Evolutionary conservation across 2,113 vertebrate species (phyloP).

Genomic region (Narcine bancroftii): DNA sequence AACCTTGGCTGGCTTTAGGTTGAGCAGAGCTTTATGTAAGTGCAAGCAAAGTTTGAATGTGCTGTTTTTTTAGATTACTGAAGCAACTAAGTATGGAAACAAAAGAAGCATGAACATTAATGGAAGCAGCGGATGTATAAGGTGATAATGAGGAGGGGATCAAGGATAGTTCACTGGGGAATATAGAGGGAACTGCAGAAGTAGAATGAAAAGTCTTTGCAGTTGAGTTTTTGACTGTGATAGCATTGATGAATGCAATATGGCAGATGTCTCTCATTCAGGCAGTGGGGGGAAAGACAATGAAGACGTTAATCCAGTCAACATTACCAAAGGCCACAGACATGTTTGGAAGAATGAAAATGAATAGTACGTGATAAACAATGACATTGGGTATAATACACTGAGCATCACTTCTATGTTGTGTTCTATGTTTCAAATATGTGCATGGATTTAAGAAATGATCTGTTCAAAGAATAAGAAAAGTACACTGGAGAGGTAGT

Average conservation of each 20-base stretch:
- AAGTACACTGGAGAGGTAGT: neutral
- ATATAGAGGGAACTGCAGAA: neutral
- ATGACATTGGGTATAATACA: neutral
- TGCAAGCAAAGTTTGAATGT: neutral
- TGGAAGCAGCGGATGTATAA: too few relatives aligned
- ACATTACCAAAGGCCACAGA: neutral
- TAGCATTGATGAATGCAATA: neutral
- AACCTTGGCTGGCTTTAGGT: neutral
- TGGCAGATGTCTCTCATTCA: neutral
- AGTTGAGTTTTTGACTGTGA: neutral
- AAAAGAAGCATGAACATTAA: neutral
- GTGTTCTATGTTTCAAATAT: neutral
- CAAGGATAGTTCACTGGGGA: neutral
- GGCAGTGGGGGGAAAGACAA: neutral
- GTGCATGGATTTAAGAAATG: too few relatives aligned
- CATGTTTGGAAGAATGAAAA: neutral
- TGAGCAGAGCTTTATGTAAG: neutral
- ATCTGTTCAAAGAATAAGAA: too few relatives aligned
- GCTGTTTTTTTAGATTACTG: neutral
- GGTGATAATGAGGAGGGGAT: too few relatives aligned
- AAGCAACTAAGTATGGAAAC: neutral
- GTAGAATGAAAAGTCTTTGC: neutral
- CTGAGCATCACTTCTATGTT: neutral
- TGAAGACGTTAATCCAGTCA: neutral
- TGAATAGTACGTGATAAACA: neutral